These are phyloP conservation scores for Balaenoptera acutorostrata DNA, from an alignment of 2,113 vertebrate species.

Conservation along the genomic window DNA sequence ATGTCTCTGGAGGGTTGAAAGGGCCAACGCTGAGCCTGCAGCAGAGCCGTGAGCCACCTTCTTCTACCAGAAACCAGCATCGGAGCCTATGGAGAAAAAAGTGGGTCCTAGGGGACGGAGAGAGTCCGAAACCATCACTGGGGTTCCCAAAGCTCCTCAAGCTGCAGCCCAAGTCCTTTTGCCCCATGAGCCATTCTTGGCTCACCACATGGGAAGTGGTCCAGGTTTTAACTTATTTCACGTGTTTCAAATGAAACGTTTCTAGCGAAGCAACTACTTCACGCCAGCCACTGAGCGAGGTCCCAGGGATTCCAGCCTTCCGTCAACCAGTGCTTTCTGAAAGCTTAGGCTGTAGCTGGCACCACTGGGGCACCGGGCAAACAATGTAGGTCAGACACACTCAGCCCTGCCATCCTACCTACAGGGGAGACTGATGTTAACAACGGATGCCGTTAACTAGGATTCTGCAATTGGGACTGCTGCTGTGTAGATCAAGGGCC, in stretches of 20 bases:
- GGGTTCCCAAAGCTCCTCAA: neutral
- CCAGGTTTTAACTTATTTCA: neutral
- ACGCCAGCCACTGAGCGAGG: neutral
- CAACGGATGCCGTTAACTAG: neutral
- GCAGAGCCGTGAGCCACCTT: neutral
- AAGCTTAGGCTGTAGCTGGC: neutral
- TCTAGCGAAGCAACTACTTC: neutral
- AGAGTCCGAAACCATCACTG: neutral
- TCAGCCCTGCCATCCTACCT: neutral
- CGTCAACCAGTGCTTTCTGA: neutral
- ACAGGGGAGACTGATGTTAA: neutral
- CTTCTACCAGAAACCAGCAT: slow-evolving; percentile 51
- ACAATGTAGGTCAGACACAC: neutral
- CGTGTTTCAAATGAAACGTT: neutral
- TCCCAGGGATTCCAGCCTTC: neutral
- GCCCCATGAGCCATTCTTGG: neutral
- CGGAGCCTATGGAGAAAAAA: slow-evolving; percentile 46
- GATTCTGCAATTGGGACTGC: neutral
- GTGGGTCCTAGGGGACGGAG: neutral
- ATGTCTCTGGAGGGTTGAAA: slow-evolving; percentile 71
- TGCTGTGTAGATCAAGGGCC: neutral
- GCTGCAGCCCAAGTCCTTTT: neutral
- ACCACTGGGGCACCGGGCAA: neutral
- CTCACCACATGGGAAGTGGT: neutral
- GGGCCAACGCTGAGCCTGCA: slow-evolving; percentile 14